Base-by-base conservation (phyloP, 2,797 vertebrate species). In the Channallabes apus region DNA sequence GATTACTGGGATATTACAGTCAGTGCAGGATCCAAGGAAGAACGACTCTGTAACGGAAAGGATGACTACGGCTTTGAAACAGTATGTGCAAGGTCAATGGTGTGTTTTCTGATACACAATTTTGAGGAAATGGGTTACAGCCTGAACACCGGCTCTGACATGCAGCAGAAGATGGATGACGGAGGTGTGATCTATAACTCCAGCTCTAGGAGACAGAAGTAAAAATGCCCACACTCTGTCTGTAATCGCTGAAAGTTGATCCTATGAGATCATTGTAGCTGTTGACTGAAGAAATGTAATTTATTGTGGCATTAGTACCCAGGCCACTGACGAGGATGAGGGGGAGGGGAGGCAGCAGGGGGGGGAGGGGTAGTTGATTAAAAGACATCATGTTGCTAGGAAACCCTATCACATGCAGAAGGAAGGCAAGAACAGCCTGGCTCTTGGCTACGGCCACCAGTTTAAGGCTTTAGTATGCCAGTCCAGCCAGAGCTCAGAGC, bases 341-440 rank as follows among this genome's bases (percentile, higher is more conserved):
- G 51, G 0, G 83, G 11, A 14, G 88, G 90, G 85, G 41, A 9
- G 41, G 62, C 84, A 83, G 89, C 86, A 84, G 59, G 1, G 58
- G 46, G 88, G 88, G 83, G 59, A 1, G 58, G 46, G 88, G 88
- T 68, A 80, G 71, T 65, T 69, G 78, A 85, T 89, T 87, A 86
- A 83, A 68, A 83, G 72, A 81, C 81, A 83, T 73, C 46, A 90
- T 87, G 96, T 97, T 97, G 96, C 97, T 96, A 97, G 94, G 97
- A 95, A 93, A 97, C 95, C 92, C 90, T 82, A 95, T 88, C 86
- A 86, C 58, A 62, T 79, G 27, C 18, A 58, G 77, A 86, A 95
- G 93, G 94, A 92, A 86, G 94, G 93, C 89, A 92, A 94, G 96
- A 96, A 95, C 95, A 95, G 95, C 95, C 96, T 95, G 93, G 96